Conservation (phyloP, 2,888 invertebrate genomes). For the Agrotis ipsilon region DNA sequence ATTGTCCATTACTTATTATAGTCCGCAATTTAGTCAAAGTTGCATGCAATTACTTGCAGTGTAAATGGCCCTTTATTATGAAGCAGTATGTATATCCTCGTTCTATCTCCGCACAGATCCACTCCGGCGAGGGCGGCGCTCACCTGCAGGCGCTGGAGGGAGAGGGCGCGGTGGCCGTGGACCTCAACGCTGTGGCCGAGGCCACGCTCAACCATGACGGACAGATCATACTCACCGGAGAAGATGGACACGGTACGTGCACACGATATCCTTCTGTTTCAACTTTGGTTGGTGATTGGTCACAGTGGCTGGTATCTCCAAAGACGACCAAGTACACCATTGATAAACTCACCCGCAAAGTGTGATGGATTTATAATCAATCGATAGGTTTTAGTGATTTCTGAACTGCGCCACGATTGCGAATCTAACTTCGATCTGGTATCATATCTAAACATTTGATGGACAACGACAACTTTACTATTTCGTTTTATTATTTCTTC, state of each 20-base stretch:
- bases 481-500: background rate
- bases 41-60: too few relatives aligned
- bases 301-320: too few relatives aligned
- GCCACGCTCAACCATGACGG: constrained; percentile 98
- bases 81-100: background rate
- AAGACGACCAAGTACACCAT: too few relatives aligned
- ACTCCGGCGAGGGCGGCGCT: constrained; percentile 92
- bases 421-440: too few relatives aligned
- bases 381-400: too few relatives aligned
- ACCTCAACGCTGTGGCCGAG: constrained; percentile 97
- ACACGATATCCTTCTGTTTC: background rate
- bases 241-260: constrained; percentile 96
- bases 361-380: too few relatives aligned
- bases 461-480: background rate
- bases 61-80: background rate
- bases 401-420: too few relatives aligned
- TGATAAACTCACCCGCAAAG: too few relatives aligned
- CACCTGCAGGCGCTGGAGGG: constrained; percentile 94
- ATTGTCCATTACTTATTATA: too few relatives aligned
- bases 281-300: too few relatives aligned
- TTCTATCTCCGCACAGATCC: constrained; percentile 85
- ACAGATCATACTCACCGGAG: constrained; percentile 98
- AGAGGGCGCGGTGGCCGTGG: constrained; percentile 96
- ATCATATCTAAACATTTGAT: background rate
- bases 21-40: too few relatives aligned